phyloP scores from a whole-genome alignment of 2,888 invertebrate species.

The Chrysopilus asiliformis region DNA sequence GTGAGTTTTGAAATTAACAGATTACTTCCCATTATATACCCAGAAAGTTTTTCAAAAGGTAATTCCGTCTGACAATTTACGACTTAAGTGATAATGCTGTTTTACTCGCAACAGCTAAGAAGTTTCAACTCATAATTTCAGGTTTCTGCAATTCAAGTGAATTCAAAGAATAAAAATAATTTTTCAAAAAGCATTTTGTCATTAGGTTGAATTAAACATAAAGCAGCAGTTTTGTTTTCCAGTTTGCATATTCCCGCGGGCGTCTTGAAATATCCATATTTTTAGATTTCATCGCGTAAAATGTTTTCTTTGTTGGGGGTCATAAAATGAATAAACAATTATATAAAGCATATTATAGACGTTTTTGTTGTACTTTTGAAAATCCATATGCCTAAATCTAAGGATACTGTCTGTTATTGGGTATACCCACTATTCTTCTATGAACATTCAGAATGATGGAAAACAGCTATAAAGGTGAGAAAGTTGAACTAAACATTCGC shows the following conservation, averaged over 20 bases:
- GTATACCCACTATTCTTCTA: neutral
- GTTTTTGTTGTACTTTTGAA: neutral
- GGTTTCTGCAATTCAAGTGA: too few relatives aligned
- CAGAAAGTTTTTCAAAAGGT: conserved; percentile 7
- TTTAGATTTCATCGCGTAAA: conserved; percentile 9
- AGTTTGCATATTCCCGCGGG: conserved; percentile 8
- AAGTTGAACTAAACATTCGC: conserved; percentile 10
- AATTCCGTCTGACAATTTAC: too few relatives aligned
- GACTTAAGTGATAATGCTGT: too few relatives aligned
- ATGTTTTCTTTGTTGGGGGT: conserved; percentile 13
- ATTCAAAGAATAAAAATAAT: conserved; percentile 15
- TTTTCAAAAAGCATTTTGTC: conserved; percentile 16
- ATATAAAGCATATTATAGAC: conserved; percentile 9
- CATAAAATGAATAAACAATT: conserved; percentile 15
- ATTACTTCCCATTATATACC: conserved; percentile 12
- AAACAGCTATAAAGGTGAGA: conserved; percentile 13
- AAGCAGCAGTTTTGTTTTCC: conserved; percentile 12
- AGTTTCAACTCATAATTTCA: too few relatives aligned
- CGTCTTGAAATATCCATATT: conserved; percentile 6
- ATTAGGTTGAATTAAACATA: conserved; percentile 15
- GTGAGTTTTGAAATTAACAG: conserved; percentile 12
- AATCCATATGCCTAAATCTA: too few relatives aligned
- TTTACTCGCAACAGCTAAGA: too few relatives aligned
- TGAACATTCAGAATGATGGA: conserved; percentile 14
- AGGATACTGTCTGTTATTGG: too few relatives aligned